phyloP scores from a whole-genome alignment of 2,797 vertebrate genomes.

The Iguana delicatissima region DNA sequence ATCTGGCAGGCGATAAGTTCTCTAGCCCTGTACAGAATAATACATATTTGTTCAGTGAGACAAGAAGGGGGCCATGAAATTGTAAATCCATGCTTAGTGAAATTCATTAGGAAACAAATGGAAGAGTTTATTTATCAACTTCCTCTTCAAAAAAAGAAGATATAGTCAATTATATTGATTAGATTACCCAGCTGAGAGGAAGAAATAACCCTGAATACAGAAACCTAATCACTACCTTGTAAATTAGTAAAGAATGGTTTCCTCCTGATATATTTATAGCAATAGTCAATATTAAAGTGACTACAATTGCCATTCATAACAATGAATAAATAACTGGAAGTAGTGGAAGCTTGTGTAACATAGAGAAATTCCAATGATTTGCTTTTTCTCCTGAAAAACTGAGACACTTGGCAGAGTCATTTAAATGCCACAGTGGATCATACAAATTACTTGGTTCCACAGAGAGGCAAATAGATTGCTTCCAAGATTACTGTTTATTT shows the following conservation, averaged over 20 bases:
- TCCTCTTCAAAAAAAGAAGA: slow-evolving; percentile 59
- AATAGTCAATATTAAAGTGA: slow-evolving; percentile 63
- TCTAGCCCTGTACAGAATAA: not conserved
- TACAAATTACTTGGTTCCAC: not conserved
- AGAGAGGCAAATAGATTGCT: not conserved
- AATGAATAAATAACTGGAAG: slow-evolving; percentile 63
- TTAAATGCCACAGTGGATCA: slow-evolving; percentile 27
- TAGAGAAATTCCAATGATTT: slow-evolving; percentile 19
- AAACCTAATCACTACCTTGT: slow-evolving; percentile 66
- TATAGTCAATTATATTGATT: slow-evolving; percentile 61
- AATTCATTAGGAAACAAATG: slow-evolving; percentile 37
- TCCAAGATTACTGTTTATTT: slow-evolving; percentile 7
- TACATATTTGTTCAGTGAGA: not conserved
- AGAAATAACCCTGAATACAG: slow-evolving; percentile 74
- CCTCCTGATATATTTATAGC: slow-evolving; percentile 61
- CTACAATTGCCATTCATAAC: slow-evolving; percentile 66
- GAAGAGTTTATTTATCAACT: slow-evolving; percentile 57
- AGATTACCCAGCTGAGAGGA: slow-evolving; percentile 69
- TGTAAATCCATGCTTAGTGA: slow-evolving; percentile 63
- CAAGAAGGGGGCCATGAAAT: not conserved
- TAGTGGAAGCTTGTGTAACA: slow-evolving; percentile 31
- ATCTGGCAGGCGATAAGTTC: not conserved
- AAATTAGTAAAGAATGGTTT: slow-evolving; percentile 72
- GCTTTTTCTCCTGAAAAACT: slow-evolving; percentile 42
- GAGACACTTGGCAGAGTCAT: slow-evolving; percentile 34